Evolutionary conservation across 1,140 invertebrate species (phyloP), one percentile per base, ranked within the genome.

Genomic region (Lamellibrachia luymesi): DNA sequence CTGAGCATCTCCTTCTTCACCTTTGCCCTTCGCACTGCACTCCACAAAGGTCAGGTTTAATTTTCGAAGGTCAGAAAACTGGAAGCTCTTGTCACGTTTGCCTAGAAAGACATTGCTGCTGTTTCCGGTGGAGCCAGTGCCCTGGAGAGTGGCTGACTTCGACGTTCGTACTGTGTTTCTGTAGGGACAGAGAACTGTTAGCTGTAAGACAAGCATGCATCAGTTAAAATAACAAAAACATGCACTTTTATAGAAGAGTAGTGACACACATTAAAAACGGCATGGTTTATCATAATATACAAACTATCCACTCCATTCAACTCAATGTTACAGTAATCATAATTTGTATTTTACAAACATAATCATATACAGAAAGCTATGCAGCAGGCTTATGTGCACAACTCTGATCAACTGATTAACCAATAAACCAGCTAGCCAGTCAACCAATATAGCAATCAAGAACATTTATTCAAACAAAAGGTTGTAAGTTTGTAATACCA

Each of bases 81-180:
- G 91, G 91, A 91, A 91, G n/a, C 4, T 17, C 91, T 91, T 91
- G n/a, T 91, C 91, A 22, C 91, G 91, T 8, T 8, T 50, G 49
- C 91, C 91, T 8, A 91, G 91, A 22, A 91, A 91, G 91, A 51
- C 91, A n/a, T 91, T 91, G 91, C 22, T 91, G 91, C 2, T 91
- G 91, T n/a, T 91, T 50, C 49, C 51, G 13, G 8, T 22, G 6
- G 91, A 91, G 64, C 13, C 17, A 50, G 25, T 91, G 49, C 49
- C 51, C 91, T 91, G 49, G 17, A 91, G 91, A 17, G 25, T 22
- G 5, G 91, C 91, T 17, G 91, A 91, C 91, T 91, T 50, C n/a
- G 91, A 50, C 91, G 17, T 51, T 51, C 91, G 7, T 51, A 91
- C 49, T 22, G 91, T 91, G 91, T 91, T 91, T 13, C 91, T 91